Evolutionary conservation across 23 tunicate genomes (phyloP).

Genomic region (Oikopleura vanhoeffeni): DNA sequence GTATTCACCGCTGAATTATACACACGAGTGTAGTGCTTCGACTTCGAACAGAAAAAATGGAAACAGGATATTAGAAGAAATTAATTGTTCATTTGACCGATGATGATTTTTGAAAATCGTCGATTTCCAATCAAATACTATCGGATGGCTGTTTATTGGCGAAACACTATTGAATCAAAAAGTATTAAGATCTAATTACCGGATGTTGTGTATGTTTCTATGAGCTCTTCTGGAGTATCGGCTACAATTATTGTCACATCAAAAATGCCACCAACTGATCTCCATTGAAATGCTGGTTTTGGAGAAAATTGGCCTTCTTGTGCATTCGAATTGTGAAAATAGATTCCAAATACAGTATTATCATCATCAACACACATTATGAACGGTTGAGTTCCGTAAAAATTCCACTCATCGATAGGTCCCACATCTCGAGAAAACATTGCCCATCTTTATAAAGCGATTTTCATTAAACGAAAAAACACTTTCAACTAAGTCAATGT

Average conservation of each 20-base stretch:
- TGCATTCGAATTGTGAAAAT: slow-evolving; percentile 85
- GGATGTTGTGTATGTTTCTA: slow-evolving; percentile 44
- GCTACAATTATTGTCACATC: slow-evolving; percentile 76
- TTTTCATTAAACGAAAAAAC: too few species aligned
- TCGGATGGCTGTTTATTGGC: too few species aligned
- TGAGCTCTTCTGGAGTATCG: slow-evolving; percentile 61
- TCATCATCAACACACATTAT: slow-evolving; percentile 63
- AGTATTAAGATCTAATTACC: too few species aligned
- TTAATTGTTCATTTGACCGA: too few species aligned
- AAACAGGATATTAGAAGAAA: too few species aligned
- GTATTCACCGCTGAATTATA: too few species aligned
- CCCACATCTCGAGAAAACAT: slow-evolving; percentile 85
- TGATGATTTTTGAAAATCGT: too few species aligned
- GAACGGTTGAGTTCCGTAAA: slow-evolving; percentile 76
- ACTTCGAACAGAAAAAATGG: too few species aligned
- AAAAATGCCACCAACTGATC: slow-evolving; percentile 75
- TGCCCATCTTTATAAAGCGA: slow-evolving; percentile 41
- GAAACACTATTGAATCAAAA: too few species aligned
- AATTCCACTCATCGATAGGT: slow-evolving; percentile 81
- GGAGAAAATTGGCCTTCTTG: slow-evolving; percentile 63
- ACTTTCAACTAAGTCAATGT: too few species aligned
- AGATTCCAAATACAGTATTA: slow-evolving; percentile 54
- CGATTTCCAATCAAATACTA: too few species aligned
- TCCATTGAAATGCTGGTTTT: slow-evolving; percentile 50
- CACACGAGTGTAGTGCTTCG: too few species aligned